Conservation (phyloP, 2,888 invertebrate genomes). For the Cybosia mesomella region DNA sequence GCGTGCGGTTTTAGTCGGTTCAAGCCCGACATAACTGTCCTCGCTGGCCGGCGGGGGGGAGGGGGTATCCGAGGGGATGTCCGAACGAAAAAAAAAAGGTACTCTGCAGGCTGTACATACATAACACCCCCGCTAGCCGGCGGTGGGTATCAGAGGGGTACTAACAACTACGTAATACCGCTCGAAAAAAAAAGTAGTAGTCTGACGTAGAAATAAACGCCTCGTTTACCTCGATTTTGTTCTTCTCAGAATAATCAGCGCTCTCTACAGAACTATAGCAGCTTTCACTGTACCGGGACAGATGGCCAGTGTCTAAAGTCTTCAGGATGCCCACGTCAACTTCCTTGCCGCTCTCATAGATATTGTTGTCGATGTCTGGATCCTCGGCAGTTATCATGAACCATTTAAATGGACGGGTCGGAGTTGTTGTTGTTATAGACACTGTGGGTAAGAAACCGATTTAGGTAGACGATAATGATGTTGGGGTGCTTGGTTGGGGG, state of each 20-base stretch:
- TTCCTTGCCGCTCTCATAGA: slow-evolving; percentile 53
- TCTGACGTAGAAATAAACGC: neutral
- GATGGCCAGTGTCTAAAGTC: slow-evolving; percentile 66
- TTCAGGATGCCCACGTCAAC: slow-evolving; percentile 75
- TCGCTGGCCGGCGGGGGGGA: too few species aligned
- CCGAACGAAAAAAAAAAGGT: too few species aligned
- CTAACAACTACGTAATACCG: too few species aligned
- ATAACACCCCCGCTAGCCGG: too few species aligned
- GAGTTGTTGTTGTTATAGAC: slow-evolving; percentile 54
- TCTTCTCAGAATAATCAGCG: slow-evolving; percentile 73
- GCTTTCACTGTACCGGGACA: slow-evolving; percentile 73
- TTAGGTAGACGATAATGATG: neutral
- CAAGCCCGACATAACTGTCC: too few species aligned
- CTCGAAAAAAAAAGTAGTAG: too few species aligned
- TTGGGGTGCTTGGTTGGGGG: too few species aligned
- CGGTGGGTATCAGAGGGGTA: too few species aligned
- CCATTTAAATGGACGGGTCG: slow-evolving; percentile 69
- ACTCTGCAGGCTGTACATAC: too few species aligned
- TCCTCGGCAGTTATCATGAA: slow-evolving; percentile 83
- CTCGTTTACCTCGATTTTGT: slow-evolving; percentile 64
- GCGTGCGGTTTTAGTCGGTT: too few species aligned
- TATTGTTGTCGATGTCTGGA: slow-evolving; percentile 68
- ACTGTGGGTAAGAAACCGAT: slow-evolving; percentile 55
- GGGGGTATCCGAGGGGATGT: too few species aligned
- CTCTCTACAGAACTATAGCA: slow-evolving; percentile 78